Evolutionary conservation across 2,888 invertebrate genomes (phyloP), one percentile per base, ranked within the genome.

Genomic region (Drosophila eohydei): DNA sequence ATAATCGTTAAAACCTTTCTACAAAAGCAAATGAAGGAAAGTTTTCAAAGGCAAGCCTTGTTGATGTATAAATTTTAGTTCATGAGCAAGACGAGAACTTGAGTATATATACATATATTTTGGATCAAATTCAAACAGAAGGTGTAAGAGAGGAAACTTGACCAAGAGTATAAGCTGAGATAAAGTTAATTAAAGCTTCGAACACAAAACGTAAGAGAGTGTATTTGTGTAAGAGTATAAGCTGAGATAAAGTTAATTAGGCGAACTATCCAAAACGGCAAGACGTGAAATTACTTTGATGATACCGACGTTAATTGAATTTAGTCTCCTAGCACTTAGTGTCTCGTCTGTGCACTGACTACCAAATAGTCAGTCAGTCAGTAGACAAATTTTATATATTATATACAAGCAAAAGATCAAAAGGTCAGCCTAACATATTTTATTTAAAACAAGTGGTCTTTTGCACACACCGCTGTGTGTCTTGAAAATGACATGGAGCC

Each of bases 1-100:
- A 66, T 48, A 26, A 34, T 40, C 40, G 16, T 54, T 50, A 52
- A 60, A 54, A 43, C 52, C 60, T 21, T 40, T 62, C 16, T 14
- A 4, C 41, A 50, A 57, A 12, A 48, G n/a, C 7, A 71, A 28
- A 21, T 48, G 12, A n/a, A 30, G 21, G 14, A 51, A 57, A 57
- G 6, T 62, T 71, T 57, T 59, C 21, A 44, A 32, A 32, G 38
- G 6, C 8, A n/a, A 41, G 30, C 26, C 43, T 46, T n/a, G 34
- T 26, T 38, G 26, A 46, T 32, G 21, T 14, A 34, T 32, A 3
- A 5, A 28, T 40, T 34, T 38, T 7, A 4, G 44, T 32, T 30
- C 30, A 16, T 32, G 4, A 16, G 21, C 4, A 32, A 2, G 1
- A 48, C 7, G 0, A 16, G 5, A 12, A 46, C 12, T 28, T 46